Conservation (phyloP, 2,888 invertebrate species). For the Incurvaria masculella region DNA sequence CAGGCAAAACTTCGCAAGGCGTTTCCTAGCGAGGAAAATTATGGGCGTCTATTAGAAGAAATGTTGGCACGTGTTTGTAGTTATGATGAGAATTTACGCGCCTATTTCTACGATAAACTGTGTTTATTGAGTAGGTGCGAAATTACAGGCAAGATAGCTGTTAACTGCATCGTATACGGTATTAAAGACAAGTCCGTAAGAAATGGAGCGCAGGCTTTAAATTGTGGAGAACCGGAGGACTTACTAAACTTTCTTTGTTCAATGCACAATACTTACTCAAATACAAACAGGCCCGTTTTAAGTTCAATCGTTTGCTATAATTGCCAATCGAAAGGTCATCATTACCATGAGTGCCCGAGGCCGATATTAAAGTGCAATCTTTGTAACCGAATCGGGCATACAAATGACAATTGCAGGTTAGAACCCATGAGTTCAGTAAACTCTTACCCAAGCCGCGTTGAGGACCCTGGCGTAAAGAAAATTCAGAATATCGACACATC, state of each 20-base stretch:
- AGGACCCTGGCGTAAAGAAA: slow-evolving; percentile 2
- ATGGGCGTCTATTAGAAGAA: slow-evolving; percentile 14
- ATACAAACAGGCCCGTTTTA: too few species aligned
- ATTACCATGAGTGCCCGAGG: slow-evolving; percentile 7
- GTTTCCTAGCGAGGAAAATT: slow-evolving; percentile 16
- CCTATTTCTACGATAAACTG: slow-evolving; percentile 15
- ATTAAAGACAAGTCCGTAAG: slow-evolving; percentile 13
- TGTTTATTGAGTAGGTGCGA: slow-evolving; percentile 14
- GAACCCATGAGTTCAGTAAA: slow-evolving; percentile 1
- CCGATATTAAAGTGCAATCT: slow-evolving; percentile 4
- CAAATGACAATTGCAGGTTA: slow-evolving; percentile 4
- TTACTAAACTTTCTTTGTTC: slow-evolving; percentile 10
- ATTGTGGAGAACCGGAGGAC: slow-evolving; percentile 14
- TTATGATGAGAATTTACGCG: slow-evolving; percentile 9
- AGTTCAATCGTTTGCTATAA: slow-evolving; percentile 4
- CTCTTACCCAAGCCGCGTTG: slow-evolving; percentile 4
- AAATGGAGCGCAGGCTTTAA: slow-evolving; percentile 13
- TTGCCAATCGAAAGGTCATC: slow-evolving; percentile 8
- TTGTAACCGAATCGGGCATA: slow-evolving; percentile 10
- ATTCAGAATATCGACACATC: slow-evolving; percentile 2
- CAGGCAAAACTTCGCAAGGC: slow-evolving; percentile 15
- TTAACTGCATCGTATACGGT: slow-evolving; percentile 18
- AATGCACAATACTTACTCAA: too few species aligned
- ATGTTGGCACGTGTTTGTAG: slow-evolving; percentile 13
- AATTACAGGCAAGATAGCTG: slow-evolving; percentile 15